Conservation (phyloP, 2,888 invertebrate genomes). For the Troilus luridus region DNA sequence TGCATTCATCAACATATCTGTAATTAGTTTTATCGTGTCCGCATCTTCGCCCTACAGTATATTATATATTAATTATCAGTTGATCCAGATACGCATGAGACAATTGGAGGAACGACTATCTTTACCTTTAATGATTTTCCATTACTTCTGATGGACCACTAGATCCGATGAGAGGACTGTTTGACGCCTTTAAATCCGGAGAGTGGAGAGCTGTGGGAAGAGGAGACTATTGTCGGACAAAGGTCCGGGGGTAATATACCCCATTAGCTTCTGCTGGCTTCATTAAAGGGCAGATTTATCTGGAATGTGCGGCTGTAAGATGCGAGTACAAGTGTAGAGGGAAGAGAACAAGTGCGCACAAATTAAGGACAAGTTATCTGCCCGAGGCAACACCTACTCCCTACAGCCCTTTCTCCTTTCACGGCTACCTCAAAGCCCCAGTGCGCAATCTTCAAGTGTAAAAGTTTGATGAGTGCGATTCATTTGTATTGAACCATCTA, state of each 20-base stretch:
- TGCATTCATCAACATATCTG: too few relatives aligned
- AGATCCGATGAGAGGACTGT: not conserved
- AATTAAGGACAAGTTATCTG: constrained; percentile 43
- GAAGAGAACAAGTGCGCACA: constrained; percentile 27
- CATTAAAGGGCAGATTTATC: constrained; percentile 41
- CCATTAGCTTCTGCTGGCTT: constrained; percentile 29
- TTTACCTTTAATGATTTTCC: not conserved
- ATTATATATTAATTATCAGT: too few relatives aligned
- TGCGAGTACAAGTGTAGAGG: constrained; percentile 11
- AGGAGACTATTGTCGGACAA: not conserved
- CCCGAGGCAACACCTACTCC: not conserved
- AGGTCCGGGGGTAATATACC: not conserved
- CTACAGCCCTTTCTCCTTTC: constrained; percentile 35
- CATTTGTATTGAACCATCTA: too few relatives aligned
- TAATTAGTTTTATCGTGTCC: too few relatives aligned
- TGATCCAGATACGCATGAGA: not conserved
- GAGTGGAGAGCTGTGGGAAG: constrained; percentile 11
- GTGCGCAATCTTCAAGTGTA: not conserved
- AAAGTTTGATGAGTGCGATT: not conserved
- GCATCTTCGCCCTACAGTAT: too few relatives aligned
- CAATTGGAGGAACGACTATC: not conserved
- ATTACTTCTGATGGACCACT: not conserved
- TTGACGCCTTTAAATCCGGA: not conserved
- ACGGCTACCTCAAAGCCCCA: not conserved
- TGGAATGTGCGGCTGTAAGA: not conserved